A percentile compares a stretch with the other conserved stretches of the same genome.
phyloP scores from a whole-genome alignment of 2,797 vertebrate species.

The Helostoma temminkii region DNA sequence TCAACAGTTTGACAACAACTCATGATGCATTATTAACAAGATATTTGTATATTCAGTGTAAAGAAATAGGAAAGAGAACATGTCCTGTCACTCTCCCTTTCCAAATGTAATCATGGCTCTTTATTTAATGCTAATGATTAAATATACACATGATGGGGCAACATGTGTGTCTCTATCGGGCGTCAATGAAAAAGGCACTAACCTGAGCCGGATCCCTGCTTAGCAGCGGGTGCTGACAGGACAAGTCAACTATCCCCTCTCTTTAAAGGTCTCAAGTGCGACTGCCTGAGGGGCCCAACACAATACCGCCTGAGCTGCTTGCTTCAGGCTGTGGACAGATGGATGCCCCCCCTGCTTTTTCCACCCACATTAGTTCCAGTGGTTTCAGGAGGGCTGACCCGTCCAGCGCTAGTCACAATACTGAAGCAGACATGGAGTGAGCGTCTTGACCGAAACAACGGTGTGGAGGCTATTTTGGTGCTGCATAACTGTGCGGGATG shows the following conservation, averaged over 20 bases:
- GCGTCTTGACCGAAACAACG: not conserved
- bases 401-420: slow-evolving; percentile 20
- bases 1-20: slow-evolving; percentile 33
- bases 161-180: slow-evolving; percentile 17
- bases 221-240: slow-evolving; percentile 71
- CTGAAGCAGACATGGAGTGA: slow-evolving; percentile 26
- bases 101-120: slow-evolving; percentile 14
- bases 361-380: slow-evolving; percentile 78
- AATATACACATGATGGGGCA: slow-evolving; percentile 29
- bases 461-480: not conserved
- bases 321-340: slow-evolving; percentile 78
- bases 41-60: slow-evolving; percentile 23
- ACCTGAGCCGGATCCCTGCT: slow-evolving; percentile 59
- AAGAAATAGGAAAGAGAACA: not conserved
- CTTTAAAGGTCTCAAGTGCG: slow-evolving; percentile 57
- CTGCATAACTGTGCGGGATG: no score
- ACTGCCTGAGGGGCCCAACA: slow-evolving; percentile 57
- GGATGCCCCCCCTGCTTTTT: slow-evolving; percentile 55
- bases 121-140: slow-evolving; percentile 2
- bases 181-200: slow-evolving; percentile 34
- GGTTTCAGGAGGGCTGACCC: slow-evolving; percentile 63
- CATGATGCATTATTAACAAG: slow-evolving; percentile 37
- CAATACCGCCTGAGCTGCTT: slow-evolving; percentile 56
- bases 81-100: slow-evolving; percentile 12
- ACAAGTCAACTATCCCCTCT: slow-evolving; percentile 66